These are phyloP conservation scores for Rallus limicola DNA, from an alignment of 2,113 vertebrate species.

Conservation along the genomic window DNA sequence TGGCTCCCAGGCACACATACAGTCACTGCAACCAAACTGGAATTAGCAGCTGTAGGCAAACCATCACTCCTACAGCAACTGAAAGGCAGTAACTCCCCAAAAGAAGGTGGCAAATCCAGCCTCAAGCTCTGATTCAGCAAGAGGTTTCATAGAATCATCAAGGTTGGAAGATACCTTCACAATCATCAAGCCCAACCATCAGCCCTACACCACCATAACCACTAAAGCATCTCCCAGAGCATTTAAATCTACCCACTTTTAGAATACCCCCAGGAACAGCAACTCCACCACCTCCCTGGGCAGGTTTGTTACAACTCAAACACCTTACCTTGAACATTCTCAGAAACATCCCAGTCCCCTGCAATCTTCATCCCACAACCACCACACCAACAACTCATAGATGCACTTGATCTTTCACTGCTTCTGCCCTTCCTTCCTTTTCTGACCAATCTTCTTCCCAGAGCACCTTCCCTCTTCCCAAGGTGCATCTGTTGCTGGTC, in stretches of 20 bases:
- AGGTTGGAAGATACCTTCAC: no score
- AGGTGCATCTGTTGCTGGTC: background rate
- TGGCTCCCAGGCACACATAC: accelerated
- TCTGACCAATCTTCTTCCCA: background rate
- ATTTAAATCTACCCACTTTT: no score
- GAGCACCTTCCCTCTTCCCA: background rate
- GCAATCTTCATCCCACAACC: accelerated
- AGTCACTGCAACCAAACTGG: no score
- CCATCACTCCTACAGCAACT: background rate
- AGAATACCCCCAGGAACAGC: no score
- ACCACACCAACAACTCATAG: accelerated
- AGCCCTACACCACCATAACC: no score
- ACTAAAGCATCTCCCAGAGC: no score
- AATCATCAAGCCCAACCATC: no score
- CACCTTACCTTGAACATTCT: background rate
- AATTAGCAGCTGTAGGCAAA: background rate
- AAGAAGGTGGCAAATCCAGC: accelerated
- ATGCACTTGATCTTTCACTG: accelerated
- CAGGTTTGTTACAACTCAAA: background rate
- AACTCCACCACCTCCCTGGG: no score
- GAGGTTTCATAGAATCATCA: no score
- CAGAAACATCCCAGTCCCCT: background rate
- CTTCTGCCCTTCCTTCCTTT: background rate
- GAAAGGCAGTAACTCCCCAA: accelerated
- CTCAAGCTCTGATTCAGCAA: accelerated